Conservation (phyloP, 2,797 vertebrate species). For the Scomberomorus guttatus region DNA sequence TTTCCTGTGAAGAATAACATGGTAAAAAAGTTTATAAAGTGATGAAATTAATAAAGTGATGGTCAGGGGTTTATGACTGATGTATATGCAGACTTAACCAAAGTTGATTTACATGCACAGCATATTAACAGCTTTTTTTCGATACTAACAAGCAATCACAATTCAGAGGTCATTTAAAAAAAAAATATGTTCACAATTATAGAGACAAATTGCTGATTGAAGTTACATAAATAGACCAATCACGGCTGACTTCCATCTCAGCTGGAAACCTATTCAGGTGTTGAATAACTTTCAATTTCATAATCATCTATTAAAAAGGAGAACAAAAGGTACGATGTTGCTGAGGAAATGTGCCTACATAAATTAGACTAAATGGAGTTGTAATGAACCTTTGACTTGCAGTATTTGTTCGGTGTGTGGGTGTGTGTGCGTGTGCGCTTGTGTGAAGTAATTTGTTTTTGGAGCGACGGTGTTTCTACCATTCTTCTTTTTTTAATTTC, state of each 20-base stretch:
- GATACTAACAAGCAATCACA: conserved; percentile 18
- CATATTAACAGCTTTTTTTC: conserved; percentile 5
- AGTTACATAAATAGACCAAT: conserved; percentile 53
- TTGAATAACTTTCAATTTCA: conserved; percentile 53
- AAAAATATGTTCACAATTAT: conserved; percentile 28
- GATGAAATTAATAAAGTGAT: background rate
- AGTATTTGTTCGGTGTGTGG: conserved; percentile 3
- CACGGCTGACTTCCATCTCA: conserved; percentile 37
- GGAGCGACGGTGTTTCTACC: background rate
- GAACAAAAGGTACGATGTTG: conserved; percentile 36
- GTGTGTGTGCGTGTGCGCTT: conserved; percentile 2
- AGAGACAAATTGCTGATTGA: conserved; percentile 35
- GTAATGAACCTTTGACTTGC: conserved; percentile 32
- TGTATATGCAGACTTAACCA: conserved; percentile 2
- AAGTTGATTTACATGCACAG: background rate
- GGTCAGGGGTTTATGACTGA: conserved; percentile 4
- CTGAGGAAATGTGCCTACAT: conserved; percentile 28
- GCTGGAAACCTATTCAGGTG: conserved; percentile 41
- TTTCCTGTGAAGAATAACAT: background rate
- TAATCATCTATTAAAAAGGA: conserved; percentile 38
- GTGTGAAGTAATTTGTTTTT: conserved; percentile 12
- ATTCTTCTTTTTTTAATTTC: conserved; percentile 17
- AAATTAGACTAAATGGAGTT: conserved; percentile 39
- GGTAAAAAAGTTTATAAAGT: background rate
- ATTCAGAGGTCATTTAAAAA: conserved; percentile 18